Percentiles rank a stretch among this genome's conserved stretches.
phyloP scores from a whole-genome alignment of 2,888 invertebrate species.

The Lysandra coridon region DNA sequence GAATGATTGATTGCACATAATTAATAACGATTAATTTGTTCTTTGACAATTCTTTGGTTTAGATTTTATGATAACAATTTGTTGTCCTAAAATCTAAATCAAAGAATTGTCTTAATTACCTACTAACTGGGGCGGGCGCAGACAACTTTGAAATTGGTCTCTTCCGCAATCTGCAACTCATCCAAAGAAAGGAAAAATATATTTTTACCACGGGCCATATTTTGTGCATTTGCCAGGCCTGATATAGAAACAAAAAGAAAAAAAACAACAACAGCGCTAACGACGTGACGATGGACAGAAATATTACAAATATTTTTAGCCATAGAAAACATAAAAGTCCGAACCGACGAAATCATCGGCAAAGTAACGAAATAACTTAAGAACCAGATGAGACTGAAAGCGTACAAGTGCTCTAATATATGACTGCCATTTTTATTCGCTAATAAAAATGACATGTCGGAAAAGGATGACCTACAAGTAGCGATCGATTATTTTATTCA shows the following conservation, averaged over 20 bases:
- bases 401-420: neutral
- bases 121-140: neutral
- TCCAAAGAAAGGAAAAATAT: neutral
- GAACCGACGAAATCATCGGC: neutral
- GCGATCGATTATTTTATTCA: neutral
- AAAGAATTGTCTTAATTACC: neutral
- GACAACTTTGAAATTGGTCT: neutral
- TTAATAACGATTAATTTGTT: no score
- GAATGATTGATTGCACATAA: no score
- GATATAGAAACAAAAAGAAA: slow-evolving; percentile 3
- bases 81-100: no score
- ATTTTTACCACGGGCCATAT: neutral
- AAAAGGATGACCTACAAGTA: neutral
- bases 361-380: slow-evolving; percentile 7
- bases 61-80: no score
- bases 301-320: slow-evolving; percentile 25
- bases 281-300: slow-evolving; percentile 19
- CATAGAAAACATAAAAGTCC: neutral
- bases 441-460: neutral
- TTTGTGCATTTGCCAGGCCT: slow-evolving; percentile 2
- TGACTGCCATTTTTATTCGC: neutral
- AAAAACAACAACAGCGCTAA: slow-evolving; percentile 8
- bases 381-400: neutral
- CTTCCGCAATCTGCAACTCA: neutral
- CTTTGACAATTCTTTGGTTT: no score